Evolutionary conservation across 2,113 vertebrate species (phyloP), one percentile per base, ranked within the genome.

Genomic region (Aptenodytes patagonicus): DNA sequence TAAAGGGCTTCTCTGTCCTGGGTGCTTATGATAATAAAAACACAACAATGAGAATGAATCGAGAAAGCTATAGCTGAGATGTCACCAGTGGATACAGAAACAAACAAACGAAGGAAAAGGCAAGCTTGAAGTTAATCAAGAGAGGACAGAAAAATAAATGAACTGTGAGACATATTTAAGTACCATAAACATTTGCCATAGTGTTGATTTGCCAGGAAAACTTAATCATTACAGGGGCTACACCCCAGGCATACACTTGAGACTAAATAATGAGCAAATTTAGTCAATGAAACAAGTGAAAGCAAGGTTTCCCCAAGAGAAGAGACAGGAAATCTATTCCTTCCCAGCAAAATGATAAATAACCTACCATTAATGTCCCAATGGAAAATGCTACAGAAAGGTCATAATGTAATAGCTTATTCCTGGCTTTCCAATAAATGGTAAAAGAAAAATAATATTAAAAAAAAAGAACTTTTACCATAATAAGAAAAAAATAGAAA

Each of bases 221-320:
- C 65, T 76, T 95, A 92, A 95, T 95, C 94, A 95, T 94, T 89
- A 88, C 40, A 82, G 72, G 62, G 80, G 88, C 73, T 97, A 89
- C 73, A 92, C 91, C 84, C 86, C 61, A 76, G 91, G 93, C 93
- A 65, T 83, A 83, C 73, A 76, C 89, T 94, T 96, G 91, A 97
- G 93, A 96, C 86, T 94, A 87, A 95, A 93, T 94, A 97, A 97
- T 93, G 95, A 97, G 95, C 89, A 88, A 29, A 95, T 97, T 96
- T 95, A 95, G 94, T 96, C 96, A 96, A 96, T 94, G 96, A 95
- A 97, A 97, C 80, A 96, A 97, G 84, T 62, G 82, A 91, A 95
- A 96, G 82, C 93, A 90, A 96, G 96, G 80, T 96, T 93, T 87
- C 57, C 93, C 71, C 89, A 93, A 75, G 94, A 95, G 96, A 91